Evolutionary conservation across 2,797 vertebrate species (phyloP).

Genomic region (Karalla daura): DNA sequence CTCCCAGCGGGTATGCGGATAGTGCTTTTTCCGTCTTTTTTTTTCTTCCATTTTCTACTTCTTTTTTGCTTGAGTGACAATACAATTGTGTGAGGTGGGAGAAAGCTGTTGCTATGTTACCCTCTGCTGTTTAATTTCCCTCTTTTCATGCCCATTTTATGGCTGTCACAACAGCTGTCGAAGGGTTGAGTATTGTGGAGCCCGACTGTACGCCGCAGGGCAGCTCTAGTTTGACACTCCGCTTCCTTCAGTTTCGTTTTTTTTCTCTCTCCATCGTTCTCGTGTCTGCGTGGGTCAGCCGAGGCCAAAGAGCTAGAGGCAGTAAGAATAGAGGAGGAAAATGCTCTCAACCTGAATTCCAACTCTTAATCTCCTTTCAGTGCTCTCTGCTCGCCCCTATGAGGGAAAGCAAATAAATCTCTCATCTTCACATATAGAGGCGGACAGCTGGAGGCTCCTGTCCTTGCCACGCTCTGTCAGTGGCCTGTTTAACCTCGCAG

Average conservation of each 20-base stretch:
- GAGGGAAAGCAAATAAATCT: slow-evolving; percentile 63
- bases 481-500: slow-evolving; percentile 23
- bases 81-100: slow-evolving; percentile 18
- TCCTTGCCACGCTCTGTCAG: slow-evolving; percentile 32
- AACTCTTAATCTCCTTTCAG: slow-evolving; percentile 58
- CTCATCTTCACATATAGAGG: slow-evolving; percentile 47
- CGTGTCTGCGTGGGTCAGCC: slow-evolving; percentile 48
- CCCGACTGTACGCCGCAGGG: slow-evolving; percentile 12
- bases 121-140: slow-evolving; percentile 35
- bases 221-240: slow-evolving; percentile 26
- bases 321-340: slow-evolving; percentile 49
- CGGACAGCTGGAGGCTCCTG: slow-evolving; percentile 56
- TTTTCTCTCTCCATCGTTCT: slow-evolving; percentile 34
- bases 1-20: slow-evolving; percentile 3
- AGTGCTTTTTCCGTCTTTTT: slow-evolving; percentile 15
- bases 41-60: too few species aligned
- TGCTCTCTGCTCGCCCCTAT: slow-evolving; percentile 35
- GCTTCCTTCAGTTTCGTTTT: slow-evolving; percentile 21
- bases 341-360: slow-evolving; percentile 53
- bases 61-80: slow-evolving; percentile 32
- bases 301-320: slow-evolving; percentile 49
- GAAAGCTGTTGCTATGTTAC: slow-evolving; percentile 34
- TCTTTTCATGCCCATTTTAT: slow-evolving; percentile 29
- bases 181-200: slow-evolving; percentile 20
- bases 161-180: slow-evolving; percentile 43